Percentiles rank a stretch among this genome's conserved stretches.
Conservation (phyloP, 2,797 vertebrate genomes). For the Ctenosaura bakeri region DNA sequence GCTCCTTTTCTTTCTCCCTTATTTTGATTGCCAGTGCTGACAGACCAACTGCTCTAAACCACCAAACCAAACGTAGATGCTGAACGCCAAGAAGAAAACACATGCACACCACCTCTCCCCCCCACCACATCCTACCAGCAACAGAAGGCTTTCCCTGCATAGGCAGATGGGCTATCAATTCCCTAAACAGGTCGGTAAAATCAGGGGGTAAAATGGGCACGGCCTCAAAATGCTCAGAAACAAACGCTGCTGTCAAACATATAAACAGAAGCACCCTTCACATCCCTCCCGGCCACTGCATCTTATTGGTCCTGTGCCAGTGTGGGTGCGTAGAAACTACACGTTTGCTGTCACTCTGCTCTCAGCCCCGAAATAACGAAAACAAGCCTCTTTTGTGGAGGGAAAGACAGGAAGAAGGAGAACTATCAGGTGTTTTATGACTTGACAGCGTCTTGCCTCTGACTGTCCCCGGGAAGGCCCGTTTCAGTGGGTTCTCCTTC, state of each 20-base stretch:
- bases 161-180: conserved; percentile 12
- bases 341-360: neutral
- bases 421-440: neutral
- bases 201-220: too few relatives aligned
- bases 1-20: conserved; percentile 41
- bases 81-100: neutral
- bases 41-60: conserved; percentile 47
- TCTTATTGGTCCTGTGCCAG: conserved; percentile 7
- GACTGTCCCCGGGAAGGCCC: neutral
- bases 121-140: neutral
- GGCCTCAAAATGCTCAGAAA: neutral
- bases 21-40: conserved; percentile 11
- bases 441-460: neutral
- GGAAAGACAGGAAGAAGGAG: neutral
- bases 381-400: neutral
- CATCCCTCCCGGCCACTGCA: conserved; percentile 20
- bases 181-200: neutral
- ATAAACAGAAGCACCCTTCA: conserved; percentile 14
- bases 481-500: neutral
- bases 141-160: neutral
- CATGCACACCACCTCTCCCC: too few relatives aligned
- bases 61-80: neutral
- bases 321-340: neutral
- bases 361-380: neutral
- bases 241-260: conserved; percentile 52